These are phyloP conservation scores for Anabas testudineus DNA, from an alignment of 2,797 vertebrate genomes.

Conservation along the genomic window DNA sequence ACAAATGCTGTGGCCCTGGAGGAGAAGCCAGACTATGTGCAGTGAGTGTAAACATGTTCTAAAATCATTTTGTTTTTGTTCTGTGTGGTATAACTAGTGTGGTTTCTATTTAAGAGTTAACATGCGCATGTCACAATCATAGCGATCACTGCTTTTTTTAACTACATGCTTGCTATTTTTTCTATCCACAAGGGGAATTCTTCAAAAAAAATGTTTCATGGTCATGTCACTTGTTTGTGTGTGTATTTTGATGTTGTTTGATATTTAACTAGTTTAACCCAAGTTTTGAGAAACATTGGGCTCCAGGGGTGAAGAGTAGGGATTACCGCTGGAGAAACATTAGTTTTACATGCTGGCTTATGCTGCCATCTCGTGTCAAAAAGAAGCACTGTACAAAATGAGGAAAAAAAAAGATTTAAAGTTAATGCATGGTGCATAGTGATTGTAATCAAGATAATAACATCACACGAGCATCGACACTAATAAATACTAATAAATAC, in stretches of 20 bases:
- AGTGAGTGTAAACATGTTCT: slow-evolving; percentile 82
- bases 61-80: not conserved
- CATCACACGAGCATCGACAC: not conserved
- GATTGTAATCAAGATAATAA: not conserved
- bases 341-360: not conserved
- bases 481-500: too few relatives aligned
- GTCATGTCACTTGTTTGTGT: not conserved
- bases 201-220: not conserved
- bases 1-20: slow-evolving; percentile 67
- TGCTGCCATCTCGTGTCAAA: slow-evolving; percentile 70
- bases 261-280: not conserved
- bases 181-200: not conserved
- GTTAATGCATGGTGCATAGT: too few relatives aligned
- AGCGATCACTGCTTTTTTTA: not conserved
- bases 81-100: not conserved
- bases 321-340: fast-evolving
- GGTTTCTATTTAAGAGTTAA: not conserved
- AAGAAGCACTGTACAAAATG: slow-evolving; percentile 18
- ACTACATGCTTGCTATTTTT: not conserved
- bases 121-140: not conserved
- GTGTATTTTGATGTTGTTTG: not conserved
- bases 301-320: not conserved
- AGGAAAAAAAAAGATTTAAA: not conserved
- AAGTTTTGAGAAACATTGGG: not conserved
- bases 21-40: slow-evolving; percentile 86